Base-by-base conservation (phyloP, 1,140 invertebrate species). In the Atta texana region DNA sequence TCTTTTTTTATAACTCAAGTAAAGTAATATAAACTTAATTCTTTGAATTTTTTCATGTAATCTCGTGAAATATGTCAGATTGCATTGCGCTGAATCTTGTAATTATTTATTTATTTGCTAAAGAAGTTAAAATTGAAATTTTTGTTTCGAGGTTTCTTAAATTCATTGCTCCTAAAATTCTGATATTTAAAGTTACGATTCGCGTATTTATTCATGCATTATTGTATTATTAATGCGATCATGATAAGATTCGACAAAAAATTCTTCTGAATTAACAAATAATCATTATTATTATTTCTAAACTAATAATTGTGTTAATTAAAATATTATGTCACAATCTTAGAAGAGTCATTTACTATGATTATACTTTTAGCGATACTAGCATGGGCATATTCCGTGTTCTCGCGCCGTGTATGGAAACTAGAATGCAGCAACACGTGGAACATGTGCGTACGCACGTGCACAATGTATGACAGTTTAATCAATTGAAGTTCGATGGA, bases 401-500 rank as follows among this genome's bases (percentile, higher is more conserved):
- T 68, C 44, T 66, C 61, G 61, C 24, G 44, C 44, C 24, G 28
- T 78, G 66, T 80, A 68, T 18, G 28, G 44, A 80, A 80, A 68
- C 28, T 34, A 24, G 34, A 49, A 7, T 53, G n/a, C 28, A n/a
- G 44, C n/a, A 68, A 53, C 76, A 68, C 61, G 59, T 66, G 76
- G 59, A 66, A 77, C 21, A 24, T 24, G 7, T 21, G 34, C 16
- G 59, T 64, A 77, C 24, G 59, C 24, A 66, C 76, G 76, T 61
- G 59, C 28, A 53, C 53, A 28, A 34, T 51, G 28, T 78, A 44
- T 51, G 24, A 49, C 63, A 78, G 61, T n/a, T 80, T 68, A 68
- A 80, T 80, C 61, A 53, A 68, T 68, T 53, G 44, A 49, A 64
- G 61, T 78, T n/a, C 57, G 39, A 74, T 80, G 31, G 16, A 53